These are phyloP conservation scores for Psittacula derbiana DNA, from an alignment of 2,797 vertebrate species.

Conservation along the genomic window DNA sequence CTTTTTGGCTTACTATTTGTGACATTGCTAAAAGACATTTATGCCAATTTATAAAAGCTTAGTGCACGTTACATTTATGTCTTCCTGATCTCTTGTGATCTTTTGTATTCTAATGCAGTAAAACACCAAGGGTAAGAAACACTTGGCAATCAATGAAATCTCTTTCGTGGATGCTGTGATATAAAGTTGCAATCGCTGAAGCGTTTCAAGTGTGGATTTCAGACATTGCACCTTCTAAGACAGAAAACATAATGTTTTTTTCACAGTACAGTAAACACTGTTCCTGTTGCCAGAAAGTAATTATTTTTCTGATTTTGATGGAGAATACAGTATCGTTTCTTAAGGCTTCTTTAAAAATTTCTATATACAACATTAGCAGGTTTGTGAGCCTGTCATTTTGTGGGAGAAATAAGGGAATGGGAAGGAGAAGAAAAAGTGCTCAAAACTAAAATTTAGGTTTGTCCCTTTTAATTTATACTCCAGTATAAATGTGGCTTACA, in stretches of 20 bases:
- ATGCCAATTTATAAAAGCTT: not conserved
- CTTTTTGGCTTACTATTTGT: not conserved
- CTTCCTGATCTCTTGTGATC: not conserved
- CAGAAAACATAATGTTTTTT: not conserved
- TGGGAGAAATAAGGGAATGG: not conserved
- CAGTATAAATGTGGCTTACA: not conserved
- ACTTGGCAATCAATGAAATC: not conserved
- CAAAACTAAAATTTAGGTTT: not conserved
- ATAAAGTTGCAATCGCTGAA: not conserved
- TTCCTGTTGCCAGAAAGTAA: not conserved
- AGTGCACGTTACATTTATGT: not conserved
- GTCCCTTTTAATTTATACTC: not conserved
- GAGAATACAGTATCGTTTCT: not conserved
- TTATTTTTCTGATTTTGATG: constrained; percentile 12
- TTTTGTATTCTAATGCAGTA: not conserved
- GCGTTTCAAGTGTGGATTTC: not conserved
- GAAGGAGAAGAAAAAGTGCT: not conserved
- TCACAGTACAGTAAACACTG: not conserved
- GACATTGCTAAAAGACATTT: not conserved
- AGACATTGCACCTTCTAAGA: not conserved
- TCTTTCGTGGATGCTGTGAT: not conserved
- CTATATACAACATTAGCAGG: not conserved
- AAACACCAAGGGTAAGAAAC: not conserved
- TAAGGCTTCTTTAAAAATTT: constrained; percentile 11
- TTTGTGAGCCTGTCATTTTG: not conserved